Conservation (phyloP, 2,113 vertebrate species). For the Mormyrus lacerda region DNA sequence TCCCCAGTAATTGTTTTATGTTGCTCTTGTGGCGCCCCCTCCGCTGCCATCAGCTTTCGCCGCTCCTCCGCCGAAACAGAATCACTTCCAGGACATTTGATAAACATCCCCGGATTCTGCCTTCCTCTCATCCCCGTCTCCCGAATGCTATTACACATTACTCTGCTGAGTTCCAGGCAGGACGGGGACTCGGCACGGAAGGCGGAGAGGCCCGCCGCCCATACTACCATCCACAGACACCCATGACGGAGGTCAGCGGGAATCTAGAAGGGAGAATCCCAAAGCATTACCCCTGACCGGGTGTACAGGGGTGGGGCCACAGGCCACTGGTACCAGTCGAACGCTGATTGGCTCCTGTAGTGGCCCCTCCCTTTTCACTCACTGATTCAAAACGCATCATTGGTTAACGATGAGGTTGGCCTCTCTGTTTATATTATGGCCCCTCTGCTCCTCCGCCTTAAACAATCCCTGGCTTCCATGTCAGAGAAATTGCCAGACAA, state of each 20-base stretch:
- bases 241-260: constrained; percentile 39
- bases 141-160: neutral
- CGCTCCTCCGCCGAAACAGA: neutral
- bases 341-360: neutral
- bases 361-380: neutral
- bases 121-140: neutral
- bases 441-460: neutral
- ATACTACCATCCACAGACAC: constrained; percentile 15
- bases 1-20: constrained; percentile 22
- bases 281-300: constrained; percentile 49
- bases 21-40: neutral
- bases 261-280: constrained; percentile 47
- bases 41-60: neutral
- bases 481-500: neutral
- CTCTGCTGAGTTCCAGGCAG: neutral
- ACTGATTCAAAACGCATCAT: neutral
- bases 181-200: neutral
- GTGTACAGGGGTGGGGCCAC: neutral
- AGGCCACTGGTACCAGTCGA: neutral
- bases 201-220: neutral
- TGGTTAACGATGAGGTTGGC: neutral
- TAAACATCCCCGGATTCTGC: neutral
- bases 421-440: neutral
- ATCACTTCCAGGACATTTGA: constrained; percentile 19
- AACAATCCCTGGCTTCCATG: neutral